A percentile compares a stretch with the other conserved stretches of the same genome.
phyloP scores from a whole-genome alignment of 2,888 invertebrate genomes.

The Bhutanitis thaidina region DNA sequence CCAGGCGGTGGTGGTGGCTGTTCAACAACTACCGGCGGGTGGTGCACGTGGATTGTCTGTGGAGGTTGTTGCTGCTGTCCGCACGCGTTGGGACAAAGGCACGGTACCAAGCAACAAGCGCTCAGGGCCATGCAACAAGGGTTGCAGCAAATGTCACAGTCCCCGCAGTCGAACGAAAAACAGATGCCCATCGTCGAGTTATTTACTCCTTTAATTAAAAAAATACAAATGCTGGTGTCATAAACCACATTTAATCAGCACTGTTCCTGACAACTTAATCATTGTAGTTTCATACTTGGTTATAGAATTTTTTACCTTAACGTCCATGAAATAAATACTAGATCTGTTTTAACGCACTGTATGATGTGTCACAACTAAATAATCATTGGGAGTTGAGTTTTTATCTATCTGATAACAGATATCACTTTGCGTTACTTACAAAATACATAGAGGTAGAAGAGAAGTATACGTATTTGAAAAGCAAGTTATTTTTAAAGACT shows the following conservation, averaged over 20 bases:
- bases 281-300: constrained; percentile 1
- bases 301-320: constrained; percentile 23
- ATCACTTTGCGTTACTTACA: constrained; percentile 23
- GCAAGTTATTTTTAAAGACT: no score
- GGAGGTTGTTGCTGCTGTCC: constrained; percentile 57
- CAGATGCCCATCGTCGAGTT: constrained; percentile 62
- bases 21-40: constrained; percentile 55
- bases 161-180: constrained; percentile 65
- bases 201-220: constrained; percentile 45
- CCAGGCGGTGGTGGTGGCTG: constrained; percentile 43
- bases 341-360: constrained; percentile 34
- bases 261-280: constrained; percentile 9
- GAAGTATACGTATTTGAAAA: no score
- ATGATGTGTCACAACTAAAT: constrained; percentile 34
- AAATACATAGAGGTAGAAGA: neutral
- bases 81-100: constrained; percentile 69
- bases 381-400: constrained; percentile 33
- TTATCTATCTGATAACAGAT: constrained; percentile 47
- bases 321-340: constrained; percentile 25
- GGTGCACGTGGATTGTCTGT: constrained; percentile 54
- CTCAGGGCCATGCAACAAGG: constrained; percentile 68
- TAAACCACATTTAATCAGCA: constrained; percentile 2
- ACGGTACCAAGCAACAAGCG: constrained; percentile 67
- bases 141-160: constrained; percentile 62
- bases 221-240: constrained; percentile 17